phyloP scores from a whole-genome alignment of 2,888 invertebrate genomes.

The Smittia aterrima region DNA sequence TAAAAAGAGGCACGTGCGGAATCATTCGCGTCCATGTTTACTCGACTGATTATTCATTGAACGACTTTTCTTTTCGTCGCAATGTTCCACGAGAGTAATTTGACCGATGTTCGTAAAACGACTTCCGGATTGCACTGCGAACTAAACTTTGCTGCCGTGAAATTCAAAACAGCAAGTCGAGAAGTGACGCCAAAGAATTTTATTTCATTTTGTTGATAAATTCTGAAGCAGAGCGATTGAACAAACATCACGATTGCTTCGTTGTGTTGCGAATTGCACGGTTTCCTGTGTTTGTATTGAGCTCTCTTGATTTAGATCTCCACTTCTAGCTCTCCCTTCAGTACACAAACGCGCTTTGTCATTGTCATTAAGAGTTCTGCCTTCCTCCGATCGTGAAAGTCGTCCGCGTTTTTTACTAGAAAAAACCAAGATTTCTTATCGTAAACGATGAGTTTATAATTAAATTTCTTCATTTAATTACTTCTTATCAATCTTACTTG shows the following conservation, averaged over 20 bases:
- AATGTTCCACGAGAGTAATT: background rate
- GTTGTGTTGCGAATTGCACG: background rate
- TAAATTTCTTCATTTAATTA: conserved; percentile 13
- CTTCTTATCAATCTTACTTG: background rate
- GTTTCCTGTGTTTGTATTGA: background rate
- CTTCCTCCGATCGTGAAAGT: conserved; percentile 26
- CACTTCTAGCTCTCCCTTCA: no score
- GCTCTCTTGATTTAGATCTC: no score
- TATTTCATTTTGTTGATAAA: conserved; percentile 17
- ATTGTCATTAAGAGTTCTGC: background rate
- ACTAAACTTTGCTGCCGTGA: background rate
- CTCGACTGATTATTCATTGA: no score
- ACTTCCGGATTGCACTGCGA: background rate
- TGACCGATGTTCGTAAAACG: no score
- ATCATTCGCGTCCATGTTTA: background rate
- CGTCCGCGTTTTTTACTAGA: background rate
- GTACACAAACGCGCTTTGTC: background rate
- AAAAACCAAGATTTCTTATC: background rate
- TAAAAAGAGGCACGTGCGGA: background rate
- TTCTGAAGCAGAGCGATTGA: conserved; percentile 2
- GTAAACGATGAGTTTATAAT: background rate
- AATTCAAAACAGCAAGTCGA: conserved; percentile 7
- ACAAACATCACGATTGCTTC: conserved; percentile 28
- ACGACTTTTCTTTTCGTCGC: background rate
- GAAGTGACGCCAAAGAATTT: conserved; percentile 21